A percentile compares a stretch with the other conserved stretches of the same genome.
Conservation (phyloP, 1,140 invertebrate genomes). For the Papilio machaon region DNA sequence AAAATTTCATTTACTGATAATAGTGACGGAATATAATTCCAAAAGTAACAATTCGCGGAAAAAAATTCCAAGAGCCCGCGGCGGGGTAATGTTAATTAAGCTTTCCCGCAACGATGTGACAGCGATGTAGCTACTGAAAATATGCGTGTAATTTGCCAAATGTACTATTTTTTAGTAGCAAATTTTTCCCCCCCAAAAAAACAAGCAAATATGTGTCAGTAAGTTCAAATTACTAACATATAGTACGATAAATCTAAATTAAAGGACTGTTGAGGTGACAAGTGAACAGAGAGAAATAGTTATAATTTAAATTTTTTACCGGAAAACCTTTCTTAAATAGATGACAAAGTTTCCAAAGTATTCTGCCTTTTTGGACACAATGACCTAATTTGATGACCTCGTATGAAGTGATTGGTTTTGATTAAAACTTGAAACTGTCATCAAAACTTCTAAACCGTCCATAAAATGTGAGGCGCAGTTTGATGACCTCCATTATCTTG, state of each 20-base stretch:
- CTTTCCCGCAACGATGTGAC: neutral
- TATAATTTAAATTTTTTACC: too few relatives aligned
- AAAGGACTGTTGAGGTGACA: neutral
- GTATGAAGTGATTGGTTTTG: constrained; percentile 10
- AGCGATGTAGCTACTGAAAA: neutral
- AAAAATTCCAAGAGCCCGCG: neutral
- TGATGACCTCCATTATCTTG: constrained; percentile 20
- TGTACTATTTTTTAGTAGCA: neutral
- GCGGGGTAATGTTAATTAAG: constrained; percentile 14
- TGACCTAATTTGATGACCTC: neutral
- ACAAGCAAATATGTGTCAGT: neutral
- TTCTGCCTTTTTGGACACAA: neutral
- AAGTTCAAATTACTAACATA: neutral
- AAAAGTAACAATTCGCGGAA: neutral
- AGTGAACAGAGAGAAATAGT: neutral
- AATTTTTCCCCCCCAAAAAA: neutral
- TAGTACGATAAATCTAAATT: neutral
- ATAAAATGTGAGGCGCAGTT: constrained; percentile 5
- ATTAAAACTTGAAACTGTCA: neutral
- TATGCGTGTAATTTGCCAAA: constrained; percentile 10
- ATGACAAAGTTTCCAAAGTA: neutral
- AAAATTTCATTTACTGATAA: neutral
- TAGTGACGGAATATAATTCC: neutral
- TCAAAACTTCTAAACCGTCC: constrained; percentile 22
- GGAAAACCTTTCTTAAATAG: neutral